These are phyloP conservation scores for Andricus curvator DNA, from an alignment of 2,888 invertebrate genomes.

Conservation along the genomic window DNA sequence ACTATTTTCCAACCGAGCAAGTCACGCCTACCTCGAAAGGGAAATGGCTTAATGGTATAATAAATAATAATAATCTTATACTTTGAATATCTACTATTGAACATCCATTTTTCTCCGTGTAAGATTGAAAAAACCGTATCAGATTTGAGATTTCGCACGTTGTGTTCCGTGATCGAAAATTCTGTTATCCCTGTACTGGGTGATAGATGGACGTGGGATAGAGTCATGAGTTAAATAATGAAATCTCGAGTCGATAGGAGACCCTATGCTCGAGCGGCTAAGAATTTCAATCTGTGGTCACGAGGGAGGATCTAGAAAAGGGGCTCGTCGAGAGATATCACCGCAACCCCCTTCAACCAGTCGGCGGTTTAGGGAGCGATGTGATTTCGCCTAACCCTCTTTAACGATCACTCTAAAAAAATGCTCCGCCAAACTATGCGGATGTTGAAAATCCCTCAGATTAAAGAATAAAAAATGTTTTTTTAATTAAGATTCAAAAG, in stretches of 20 bases:
- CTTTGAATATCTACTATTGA: too few relatives aligned
- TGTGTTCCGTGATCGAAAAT: slow-evolving; percentile 33
- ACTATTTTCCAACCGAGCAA: too few relatives aligned
- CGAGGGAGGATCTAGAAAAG: slow-evolving; percentile 64
- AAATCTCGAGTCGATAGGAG: slow-evolving; percentile 71
- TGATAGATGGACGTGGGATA: slow-evolving; percentile 65
- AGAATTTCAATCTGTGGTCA: slow-evolving; percentile 78
- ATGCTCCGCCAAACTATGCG: neutral
- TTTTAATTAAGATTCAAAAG: neutral
- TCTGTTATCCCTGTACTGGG: slow-evolving; percentile 45
- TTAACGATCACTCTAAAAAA: slow-evolving; percentile 36
- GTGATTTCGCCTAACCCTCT: slow-evolving; percentile 67
- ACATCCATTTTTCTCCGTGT: neutral
- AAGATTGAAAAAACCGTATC: neutral
- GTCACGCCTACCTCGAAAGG: too few relatives aligned
- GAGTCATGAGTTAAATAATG: slow-evolving; percentile 73
- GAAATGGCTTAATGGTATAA: too few relatives aligned
- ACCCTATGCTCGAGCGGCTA: slow-evolving; percentile 59
- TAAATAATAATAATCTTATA: too few relatives aligned
- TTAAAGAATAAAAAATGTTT: slow-evolving; percentile 6
- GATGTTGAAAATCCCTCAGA: slow-evolving; percentile 19
- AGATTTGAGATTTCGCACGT: slow-evolving; percentile 20
- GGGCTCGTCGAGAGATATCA: slow-evolving; percentile 64
- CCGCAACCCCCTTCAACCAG: slow-evolving; percentile 59
- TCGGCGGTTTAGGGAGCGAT: slow-evolving; percentile 65